Base-by-base conservation (phyloP, 2,797 vertebrate species). In the Anguilla marmorata region DNA sequence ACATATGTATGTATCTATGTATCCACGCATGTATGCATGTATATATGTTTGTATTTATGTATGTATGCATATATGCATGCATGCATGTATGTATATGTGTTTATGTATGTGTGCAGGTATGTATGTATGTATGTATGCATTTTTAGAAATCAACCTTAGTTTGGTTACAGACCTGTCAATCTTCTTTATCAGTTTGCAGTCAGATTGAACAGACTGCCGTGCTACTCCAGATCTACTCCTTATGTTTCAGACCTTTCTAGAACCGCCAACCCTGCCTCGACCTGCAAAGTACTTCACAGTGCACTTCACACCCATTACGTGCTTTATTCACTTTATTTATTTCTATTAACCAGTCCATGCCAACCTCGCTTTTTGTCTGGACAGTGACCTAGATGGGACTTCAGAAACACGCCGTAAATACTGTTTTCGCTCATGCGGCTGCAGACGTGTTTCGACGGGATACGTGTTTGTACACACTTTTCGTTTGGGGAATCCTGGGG, bases 391-490 rank as follows among this genome's bases (percentile, higher is more conserved):
- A 37, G 33, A 85, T 5, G 19, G 50, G 21, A 60, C 19, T 33
- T 16, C 72, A 33, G 27, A 37, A 74, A 52, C 52, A 52, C 12
- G 27, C 9, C 16, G 12, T 33, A 33, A 30, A 16, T 12, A 37
- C 16, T 33, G 30, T 74, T 74, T 33, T 74, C 72, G 37, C 72
- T 54, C 27, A 0, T 14, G 19, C 69, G 9, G 27, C 69, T 33
- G 69, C 69, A 12, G 69, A 72, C 69, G 30, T n/a, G 63, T 21
- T 69, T 86, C 41, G 19, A 50, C 63, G 74, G 37, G 60, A 41
- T 80, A 9, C 50, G 74, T 37, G 16, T 87, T 80, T 56, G 86
- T 87, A 87, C 82, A 87, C 72, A 87, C 30, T 3, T 27, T 7
- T 33, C 14, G 16, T 82, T 80, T 63, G 45, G 33, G 50, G 27